phyloP scores from a whole-genome alignment of 2,888 invertebrate genomes.

The Osedax frankpressi region DNA sequence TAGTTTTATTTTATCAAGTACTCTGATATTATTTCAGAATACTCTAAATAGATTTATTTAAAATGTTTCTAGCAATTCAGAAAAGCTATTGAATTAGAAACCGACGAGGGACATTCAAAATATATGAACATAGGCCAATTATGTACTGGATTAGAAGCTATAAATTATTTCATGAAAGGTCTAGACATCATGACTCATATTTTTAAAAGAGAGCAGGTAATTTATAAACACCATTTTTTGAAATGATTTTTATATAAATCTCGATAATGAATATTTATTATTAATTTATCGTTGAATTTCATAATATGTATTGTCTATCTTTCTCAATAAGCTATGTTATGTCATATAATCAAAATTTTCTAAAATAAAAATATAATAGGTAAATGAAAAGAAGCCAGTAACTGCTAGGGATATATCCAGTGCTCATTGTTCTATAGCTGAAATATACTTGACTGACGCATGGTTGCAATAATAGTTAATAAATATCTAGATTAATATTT shows the following conservation, averaged over 20 bases:
- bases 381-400: constrained; percentile 25
- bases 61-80: constrained; percentile 37
- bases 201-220: constrained; percentile 30
- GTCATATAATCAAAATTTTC: too few species aligned
- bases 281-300: neutral
- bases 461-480: constrained; percentile 38
- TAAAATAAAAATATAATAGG: too few species aligned
- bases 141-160: constrained; percentile 41
- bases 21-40: too few species aligned
- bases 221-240: too few species aligned
- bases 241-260: neutral
- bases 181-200: constrained; percentile 43
- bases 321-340: too few species aligned
- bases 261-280: neutral
- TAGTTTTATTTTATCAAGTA: too few species aligned
- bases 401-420: constrained; percentile 40
- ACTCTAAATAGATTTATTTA: too few species aligned
- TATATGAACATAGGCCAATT: constrained; percentile 48
- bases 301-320: neutral
- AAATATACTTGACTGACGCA: constrained; percentile 48
- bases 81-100: constrained; percentile 41
- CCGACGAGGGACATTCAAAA: constrained; percentile 45
- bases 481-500: too few species aligned
- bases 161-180: constrained; percentile 45
- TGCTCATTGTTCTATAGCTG: constrained; percentile 47